Base-by-base conservation (phyloP, 2,797 vertebrate species). In the Poeciliopsis gracilis region DNA sequence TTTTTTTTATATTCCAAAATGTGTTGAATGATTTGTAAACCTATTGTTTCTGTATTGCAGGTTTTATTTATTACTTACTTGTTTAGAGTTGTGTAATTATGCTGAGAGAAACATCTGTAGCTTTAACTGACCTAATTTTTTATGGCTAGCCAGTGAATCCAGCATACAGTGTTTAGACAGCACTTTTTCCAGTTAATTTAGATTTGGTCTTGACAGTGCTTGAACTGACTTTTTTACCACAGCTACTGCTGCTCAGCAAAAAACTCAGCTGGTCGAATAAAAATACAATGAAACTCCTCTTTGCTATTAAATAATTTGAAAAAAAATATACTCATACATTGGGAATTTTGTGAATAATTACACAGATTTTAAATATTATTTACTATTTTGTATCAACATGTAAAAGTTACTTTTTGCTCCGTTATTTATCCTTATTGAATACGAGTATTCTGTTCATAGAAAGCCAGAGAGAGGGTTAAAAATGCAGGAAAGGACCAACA, bases 151-250 rank as follows among this genome's bases (percentile, higher is more conserved):
- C 36, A 67, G 36, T 41, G 9, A 41, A 25, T 67, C 23, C 33
- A 67, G 20, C 23, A 41, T 11, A 38, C 36, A 43, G 66, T 69
- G 38, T 43, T 43, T 25, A 67, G 63, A 66, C 28, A 61, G 57
- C 57, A 61, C 28, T 61, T 61, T 20, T 63, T 63, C 15, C 33
- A 36, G 61, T 63, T 63, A 30, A 63, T 67, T 67, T 67, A 67
- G 20, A 67, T 67, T 20, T 67, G 20, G 10, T 23, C 36, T 67
- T 11, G 18, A 67, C 33, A 67, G 16, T 4, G 5, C 20, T 38
- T 67, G 23, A 38, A 67, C 23, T 67, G 4, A 67, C 4, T 67
- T 41, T 67, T 67, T 67, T 12, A 67, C 36, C 20, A 11, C 36
- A 67, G 10, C 18, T 16, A 23, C 18, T 23, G 9, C 63, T 67